Conservation (phyloP, 1,140 invertebrate genomes). For the Papilio glaucus region DNA sequence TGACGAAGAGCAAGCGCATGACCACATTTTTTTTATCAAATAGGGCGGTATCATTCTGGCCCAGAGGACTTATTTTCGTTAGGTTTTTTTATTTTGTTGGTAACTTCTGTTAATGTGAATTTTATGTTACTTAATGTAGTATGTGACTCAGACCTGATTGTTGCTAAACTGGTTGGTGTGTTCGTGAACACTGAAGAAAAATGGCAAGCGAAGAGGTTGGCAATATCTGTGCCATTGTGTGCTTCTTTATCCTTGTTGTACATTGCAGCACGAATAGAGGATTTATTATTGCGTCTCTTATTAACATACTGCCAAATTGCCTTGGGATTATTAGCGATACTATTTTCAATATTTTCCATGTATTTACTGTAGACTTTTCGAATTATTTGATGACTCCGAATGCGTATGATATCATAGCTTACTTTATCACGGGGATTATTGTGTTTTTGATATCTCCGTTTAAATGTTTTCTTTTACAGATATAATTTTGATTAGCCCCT, state of each 20-base stretch:
- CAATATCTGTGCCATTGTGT: constrained; percentile 29
- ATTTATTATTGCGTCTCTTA: constrained; percentile 24
- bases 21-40: constrained; percentile 41
- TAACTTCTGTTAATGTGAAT: background rate
- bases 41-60: constrained; percentile 35
- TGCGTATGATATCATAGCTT: constrained; percentile 35
- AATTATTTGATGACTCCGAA: constrained; percentile 34
- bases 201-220: constrained; percentile 29
- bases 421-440: constrained; percentile 35
- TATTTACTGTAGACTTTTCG: constrained; percentile 32
- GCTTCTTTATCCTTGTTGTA: background rate
- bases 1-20: constrained; percentile 25
- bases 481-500: background rate
- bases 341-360: constrained; percentile 30
- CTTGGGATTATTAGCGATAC: constrained; percentile 34
- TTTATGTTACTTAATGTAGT: background rate
- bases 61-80: constrained; percentile 30
- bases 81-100: constrained; percentile 32
- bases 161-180: background rate
- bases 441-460: constrained; percentile 20
- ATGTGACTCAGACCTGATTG: background rate
- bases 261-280: constrained; percentile 29
- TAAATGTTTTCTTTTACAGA: background rate
- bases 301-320: constrained; percentile 39
- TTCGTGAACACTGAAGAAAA: background rate